A percentile compares a stretch with the other conserved stretches of the same genome.
Conservation (phyloP, 2,888 invertebrate species). For the Ophraella communa region DNA sequence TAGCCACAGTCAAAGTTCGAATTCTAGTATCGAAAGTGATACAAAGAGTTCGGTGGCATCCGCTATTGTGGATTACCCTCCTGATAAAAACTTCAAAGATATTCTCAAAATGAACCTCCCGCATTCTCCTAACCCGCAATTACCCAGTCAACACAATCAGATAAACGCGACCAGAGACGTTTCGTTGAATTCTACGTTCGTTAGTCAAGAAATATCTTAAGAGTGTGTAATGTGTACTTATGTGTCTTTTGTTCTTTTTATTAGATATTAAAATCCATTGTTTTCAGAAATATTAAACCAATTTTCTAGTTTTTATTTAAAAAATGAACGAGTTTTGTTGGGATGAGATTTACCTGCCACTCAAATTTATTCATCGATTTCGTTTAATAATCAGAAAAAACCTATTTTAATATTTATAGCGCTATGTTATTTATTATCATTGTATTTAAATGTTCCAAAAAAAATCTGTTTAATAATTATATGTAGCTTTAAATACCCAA, state of each 20-base stretch:
- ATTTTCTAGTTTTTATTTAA: not conserved
- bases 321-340: not conserved
- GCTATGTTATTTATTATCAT: no score
- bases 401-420: no score
- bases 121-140: conserved; percentile 49
- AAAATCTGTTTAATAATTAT: no score
- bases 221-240: conserved; percentile 28
- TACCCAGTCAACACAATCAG: conserved; percentile 53
- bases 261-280: conserved; percentile 19
- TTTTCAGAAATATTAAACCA: conserved; percentile 19
- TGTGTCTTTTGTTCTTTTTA: conserved; percentile 21
- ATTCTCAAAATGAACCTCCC: conserved; percentile 47
- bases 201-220: conserved; percentile 38
- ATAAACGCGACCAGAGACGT: conserved; percentile 56
- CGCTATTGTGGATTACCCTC: conserved; percentile 39
- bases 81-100: conserved; percentile 54
- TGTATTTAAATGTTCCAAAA: no score
- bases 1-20: conserved; percentile 54
- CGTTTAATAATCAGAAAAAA: no score
- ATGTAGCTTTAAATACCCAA: no score
- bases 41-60: conserved; percentile 55
- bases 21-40: conserved; percentile 58
- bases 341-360: not conserved
- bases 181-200: conserved; percentile 56
- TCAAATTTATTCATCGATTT: no score